These are phyloP conservation scores for Callaeas wilsoni DNA, from an alignment of 2,113 vertebrate species.

Conservation along the genomic window DNA sequence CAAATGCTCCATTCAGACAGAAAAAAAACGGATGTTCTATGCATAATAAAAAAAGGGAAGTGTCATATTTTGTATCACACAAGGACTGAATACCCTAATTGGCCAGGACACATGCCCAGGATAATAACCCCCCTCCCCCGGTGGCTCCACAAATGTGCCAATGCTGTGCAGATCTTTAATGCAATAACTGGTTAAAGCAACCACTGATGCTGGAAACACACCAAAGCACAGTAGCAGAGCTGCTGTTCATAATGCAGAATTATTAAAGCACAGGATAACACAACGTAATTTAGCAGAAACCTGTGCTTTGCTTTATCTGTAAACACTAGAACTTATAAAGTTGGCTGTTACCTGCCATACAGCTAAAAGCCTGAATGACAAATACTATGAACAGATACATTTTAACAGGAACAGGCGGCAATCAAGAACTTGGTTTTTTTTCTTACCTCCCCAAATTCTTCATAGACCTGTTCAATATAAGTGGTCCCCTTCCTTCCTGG, in stretches of 20 bases:
- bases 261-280: neutral
- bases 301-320: neutral
- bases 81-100: neutral
- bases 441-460: slow-evolving; percentile 91
- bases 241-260: neutral
- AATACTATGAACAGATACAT: neutral
- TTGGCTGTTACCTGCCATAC: neutral
- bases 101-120: neutral
- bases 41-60: neutral
- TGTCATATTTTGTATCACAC: neutral
- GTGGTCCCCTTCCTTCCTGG: slow-evolving; percentile 75
- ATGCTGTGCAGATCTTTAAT: neutral
- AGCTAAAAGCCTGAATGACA: neutral
- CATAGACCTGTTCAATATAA: slow-evolving; percentile 85
- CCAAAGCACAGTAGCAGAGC: neutral
- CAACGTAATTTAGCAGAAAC: slow-evolving; percentile 7
- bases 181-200: slow-evolving; percentile 6
- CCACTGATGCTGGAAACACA: neutral
- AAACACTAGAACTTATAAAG: neutral
- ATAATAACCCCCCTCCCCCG: neutral
- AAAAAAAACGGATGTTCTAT: neutral
- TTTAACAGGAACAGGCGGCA: neutral
- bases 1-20: neutral
- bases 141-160: neutral
- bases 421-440: neutral